These are phyloP conservation scores for Tapirus indicus DNA, from an alignment of 2,797 vertebrate genomes.

Conservation along the genomic window DNA sequence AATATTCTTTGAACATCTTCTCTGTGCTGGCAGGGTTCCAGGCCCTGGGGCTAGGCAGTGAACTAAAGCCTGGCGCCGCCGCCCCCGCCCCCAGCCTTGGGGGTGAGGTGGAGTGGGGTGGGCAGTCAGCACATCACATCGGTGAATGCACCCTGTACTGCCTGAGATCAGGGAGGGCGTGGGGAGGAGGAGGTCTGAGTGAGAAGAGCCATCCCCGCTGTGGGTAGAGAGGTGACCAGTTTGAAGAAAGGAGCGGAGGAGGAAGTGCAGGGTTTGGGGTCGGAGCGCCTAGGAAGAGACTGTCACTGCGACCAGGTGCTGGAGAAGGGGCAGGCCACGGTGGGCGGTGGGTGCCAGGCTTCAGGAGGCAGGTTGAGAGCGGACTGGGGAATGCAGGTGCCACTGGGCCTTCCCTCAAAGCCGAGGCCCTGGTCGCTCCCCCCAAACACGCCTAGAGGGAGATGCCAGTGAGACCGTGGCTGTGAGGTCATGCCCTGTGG, in stretches of 20 bases:
- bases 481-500: rapidly evolving
- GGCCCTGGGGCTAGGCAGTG: too few relatives aligned
- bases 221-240: background rate
- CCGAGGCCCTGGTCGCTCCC: background rate
- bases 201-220: too few relatives aligned
- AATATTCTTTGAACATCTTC: background rate
- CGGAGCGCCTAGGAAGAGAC: background rate
- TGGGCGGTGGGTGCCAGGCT: background rate
- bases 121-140: background rate
- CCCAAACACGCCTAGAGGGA: background rate
- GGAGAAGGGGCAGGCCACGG: background rate
- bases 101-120: too few relatives aligned
- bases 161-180: too few relatives aligned
- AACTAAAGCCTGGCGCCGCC: background rate
- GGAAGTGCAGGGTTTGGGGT: background rate
- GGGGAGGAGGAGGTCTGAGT: background rate
- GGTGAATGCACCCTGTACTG: too few relatives aligned
- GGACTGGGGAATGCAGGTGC: too few relatives aligned
- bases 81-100: too few relatives aligned
- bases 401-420: background rate
- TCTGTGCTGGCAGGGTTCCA: background rate
- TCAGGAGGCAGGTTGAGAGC: rapidly evolving
- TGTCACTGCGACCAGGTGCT: rapidly evolving
- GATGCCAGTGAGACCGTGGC: background rate
- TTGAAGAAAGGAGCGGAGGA: background rate